Conservation (phyloP, 2,113 vertebrate genomes). For the Thalassoma bifasciatum region DNA sequence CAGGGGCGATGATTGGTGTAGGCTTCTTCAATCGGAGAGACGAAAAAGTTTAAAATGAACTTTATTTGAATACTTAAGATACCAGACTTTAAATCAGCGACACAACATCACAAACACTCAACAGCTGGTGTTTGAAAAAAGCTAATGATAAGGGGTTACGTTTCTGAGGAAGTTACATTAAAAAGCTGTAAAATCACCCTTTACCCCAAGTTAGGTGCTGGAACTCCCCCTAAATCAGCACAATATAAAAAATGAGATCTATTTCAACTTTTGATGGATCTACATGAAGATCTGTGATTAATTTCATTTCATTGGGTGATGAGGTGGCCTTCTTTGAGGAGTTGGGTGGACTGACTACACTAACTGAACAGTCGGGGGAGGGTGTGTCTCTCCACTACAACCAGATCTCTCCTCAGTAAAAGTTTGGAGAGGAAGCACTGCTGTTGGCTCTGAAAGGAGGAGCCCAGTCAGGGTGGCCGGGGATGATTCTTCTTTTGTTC, state of each 20-base stretch:
- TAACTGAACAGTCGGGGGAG: constrained; percentile 8
- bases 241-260: not conserved
- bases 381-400: constrained; percentile 43
- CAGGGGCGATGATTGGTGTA: no score
- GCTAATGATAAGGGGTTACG: no score
- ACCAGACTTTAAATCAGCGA: no score
- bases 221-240: not conserved
- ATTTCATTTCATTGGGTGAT: not conserved
- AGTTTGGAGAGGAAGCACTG: constrained; percentile 60
- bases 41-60: not conserved
- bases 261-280: not conserved
- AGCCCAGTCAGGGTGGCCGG: constrained; percentile 64
- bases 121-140: no score
- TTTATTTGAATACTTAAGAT: not conserved
- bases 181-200: no score
- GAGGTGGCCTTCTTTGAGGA: no score
- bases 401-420: constrained; percentile 55
- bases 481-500: constrained; percentile 77
- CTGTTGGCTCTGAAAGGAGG: constrained; percentile 69
- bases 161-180: no score
- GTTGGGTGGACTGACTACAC: not conserved
- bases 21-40: no score
- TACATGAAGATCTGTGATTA: not conserved
- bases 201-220: no score
- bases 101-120: no score